phyloP scores from a whole-genome alignment of 2,797 vertebrate species.

The Thalassophryne amazonica region DNA sequence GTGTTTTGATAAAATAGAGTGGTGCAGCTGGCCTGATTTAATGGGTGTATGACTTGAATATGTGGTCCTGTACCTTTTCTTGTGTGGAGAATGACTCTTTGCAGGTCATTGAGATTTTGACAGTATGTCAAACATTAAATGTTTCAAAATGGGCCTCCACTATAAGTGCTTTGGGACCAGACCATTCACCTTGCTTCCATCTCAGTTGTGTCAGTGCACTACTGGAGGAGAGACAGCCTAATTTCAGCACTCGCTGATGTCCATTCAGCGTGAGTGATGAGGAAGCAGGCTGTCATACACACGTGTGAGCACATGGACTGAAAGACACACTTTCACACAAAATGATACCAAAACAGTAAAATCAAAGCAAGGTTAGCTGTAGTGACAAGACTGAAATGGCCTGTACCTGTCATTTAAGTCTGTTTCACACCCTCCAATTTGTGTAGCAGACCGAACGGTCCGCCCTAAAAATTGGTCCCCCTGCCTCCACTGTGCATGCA shows the following conservation, averaged over 20 bases:
- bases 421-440: conserved; percentile 56
- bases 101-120: conserved; percentile 72
- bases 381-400: conserved; percentile 75
- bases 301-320: conserved; percentile 16
- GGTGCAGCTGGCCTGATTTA: conserved; percentile 33
- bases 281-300: conserved; percentile 41
- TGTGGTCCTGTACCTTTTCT: conserved; percentile 33
- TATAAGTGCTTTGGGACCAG: conserved; percentile 61
- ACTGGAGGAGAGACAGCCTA: conserved; percentile 65
- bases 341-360: conserved; percentile 53
- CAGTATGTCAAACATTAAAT: conserved; percentile 72
- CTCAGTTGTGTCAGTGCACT: conserved; percentile 65
- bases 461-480: no score
- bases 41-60: conserved; percentile 33
- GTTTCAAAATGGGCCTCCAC: conserved; percentile 54
- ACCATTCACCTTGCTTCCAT: conserved; percentile 59
- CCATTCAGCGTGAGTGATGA: conserved; percentile 71
- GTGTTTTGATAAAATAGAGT: conserved; percentile 39
- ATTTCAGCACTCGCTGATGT: conserved; percentile 75
- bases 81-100: conserved; percentile 53
- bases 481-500: no score
- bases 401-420: conserved; percentile 57
- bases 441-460: no score
- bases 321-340: conserved; percentile 17
- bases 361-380: conserved; percentile 43